Percentiles rank a stretch among this genome's conserved stretches.
These are phyloP conservation scores for Pseudachorutes palmiensis DNA, from an alignment of 1,140 invertebrate genomes.

Conservation along the genomic window DNA sequence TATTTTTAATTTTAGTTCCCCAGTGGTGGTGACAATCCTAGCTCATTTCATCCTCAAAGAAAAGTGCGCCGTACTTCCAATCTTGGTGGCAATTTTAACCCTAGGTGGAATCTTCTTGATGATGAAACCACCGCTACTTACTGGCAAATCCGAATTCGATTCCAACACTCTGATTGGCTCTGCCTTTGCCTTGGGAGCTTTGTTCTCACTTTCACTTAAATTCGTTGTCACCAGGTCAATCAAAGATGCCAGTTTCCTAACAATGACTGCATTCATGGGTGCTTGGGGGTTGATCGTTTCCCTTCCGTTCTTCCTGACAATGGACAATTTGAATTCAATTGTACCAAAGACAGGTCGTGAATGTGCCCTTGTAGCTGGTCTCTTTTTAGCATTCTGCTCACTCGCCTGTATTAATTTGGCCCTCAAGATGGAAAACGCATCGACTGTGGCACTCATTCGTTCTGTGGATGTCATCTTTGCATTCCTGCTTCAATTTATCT, in stretches of 20 bases:
- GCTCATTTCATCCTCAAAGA: slow-evolving; percentile 28
- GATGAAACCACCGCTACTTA: slow-evolving; percentile 23
- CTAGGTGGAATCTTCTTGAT: slow-evolving; percentile 20
- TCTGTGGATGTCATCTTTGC: slow-evolving; percentile 18
- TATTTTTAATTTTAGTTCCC: neutral
- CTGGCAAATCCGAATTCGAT: slow-evolving; percentile 18
- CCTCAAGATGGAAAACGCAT: slow-evolving; percentile 23
- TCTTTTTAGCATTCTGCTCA: neutral
- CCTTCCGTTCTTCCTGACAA: slow-evolving; percentile 14
- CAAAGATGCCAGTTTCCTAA: slow-evolving; percentile 10
- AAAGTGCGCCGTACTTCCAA: slow-evolving; percentile 16
- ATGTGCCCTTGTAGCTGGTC: neutral
- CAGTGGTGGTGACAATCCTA: slow-evolving; percentile 9
- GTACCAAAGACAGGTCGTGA: slow-evolving; percentile 1
- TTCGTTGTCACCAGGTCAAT: slow-evolving; percentile 24
- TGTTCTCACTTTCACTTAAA: slow-evolving; percentile 22
- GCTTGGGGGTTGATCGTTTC: slow-evolving; percentile 12
- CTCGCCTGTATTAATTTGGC: slow-evolving; percentile 16
- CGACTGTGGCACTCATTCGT: slow-evolving; percentile 11
- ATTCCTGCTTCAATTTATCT: slow-evolving; percentile 18
- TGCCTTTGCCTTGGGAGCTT: slow-evolving; percentile 15
- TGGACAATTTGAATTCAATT: slow-evolving; percentile 16
- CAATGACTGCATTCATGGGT: slow-evolving; percentile 24
- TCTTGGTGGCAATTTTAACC: slow-evolving; percentile 18
- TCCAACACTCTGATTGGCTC: slow-evolving; percentile 14